Conservation (phyloP, 2,888 invertebrate genomes). For the Lasioglossum figueresi region DNA sequence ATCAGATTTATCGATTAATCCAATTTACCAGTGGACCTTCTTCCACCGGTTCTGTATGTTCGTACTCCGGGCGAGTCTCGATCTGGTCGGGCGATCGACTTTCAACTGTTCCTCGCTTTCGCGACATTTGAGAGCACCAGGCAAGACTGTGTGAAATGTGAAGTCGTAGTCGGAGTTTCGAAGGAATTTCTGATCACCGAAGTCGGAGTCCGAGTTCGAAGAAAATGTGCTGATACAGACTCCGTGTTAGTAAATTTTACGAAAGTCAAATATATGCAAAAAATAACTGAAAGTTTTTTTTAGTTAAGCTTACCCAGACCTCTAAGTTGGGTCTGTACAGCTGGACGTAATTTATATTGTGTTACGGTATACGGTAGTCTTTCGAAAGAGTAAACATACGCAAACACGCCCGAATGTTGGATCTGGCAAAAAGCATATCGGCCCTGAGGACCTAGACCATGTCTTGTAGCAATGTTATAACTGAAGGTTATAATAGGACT, state of each 20-base stretch:
- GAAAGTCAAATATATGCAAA: background rate
- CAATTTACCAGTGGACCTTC: background rate
- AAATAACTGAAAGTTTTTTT: background rate
- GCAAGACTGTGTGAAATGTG: background rate
- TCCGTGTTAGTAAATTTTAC: background rate
- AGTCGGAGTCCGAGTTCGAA: background rate
- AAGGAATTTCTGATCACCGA: too few relatives aligned
- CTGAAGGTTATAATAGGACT: background rate
- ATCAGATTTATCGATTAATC: constrained; percentile 9
- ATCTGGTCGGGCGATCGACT: background rate
- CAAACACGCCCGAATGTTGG: too few relatives aligned
- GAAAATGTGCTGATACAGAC: background rate
- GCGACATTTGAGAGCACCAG: background rate
- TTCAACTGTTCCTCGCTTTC: background rate
- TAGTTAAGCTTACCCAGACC: too few relatives aligned
- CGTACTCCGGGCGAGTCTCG: background rate
- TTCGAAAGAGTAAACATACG: too few relatives aligned
- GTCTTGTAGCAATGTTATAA: background rate
- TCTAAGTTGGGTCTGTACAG: too few relatives aligned
- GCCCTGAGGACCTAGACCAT: too few relatives aligned
- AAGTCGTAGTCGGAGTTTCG: background rate
- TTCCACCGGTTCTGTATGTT: background rate
- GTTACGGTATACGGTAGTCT: too few relatives aligned
- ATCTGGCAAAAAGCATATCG: too few relatives aligned
- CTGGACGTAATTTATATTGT: too few relatives aligned